Evolutionary conservation across 2,113 vertebrate genomes (phyloP).

Genomic region (Lichenostomus cassidix): DNA sequence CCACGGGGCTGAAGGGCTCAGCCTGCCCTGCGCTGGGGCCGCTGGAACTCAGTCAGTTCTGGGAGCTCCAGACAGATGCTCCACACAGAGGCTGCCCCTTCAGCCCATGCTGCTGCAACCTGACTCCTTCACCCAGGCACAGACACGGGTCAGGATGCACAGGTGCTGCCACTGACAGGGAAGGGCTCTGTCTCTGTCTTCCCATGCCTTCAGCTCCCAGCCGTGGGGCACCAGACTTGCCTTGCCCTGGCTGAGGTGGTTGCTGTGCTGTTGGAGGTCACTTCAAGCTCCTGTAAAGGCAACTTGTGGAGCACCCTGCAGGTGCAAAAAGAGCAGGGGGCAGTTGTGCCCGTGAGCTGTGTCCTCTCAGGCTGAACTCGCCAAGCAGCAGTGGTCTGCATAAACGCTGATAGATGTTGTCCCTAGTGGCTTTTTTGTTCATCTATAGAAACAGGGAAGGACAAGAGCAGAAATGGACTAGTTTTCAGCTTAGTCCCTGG

Average conservation of each 20-base stretch:
- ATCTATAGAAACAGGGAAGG: neutral
- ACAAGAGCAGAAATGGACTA: neutral
- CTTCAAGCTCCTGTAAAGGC: neutral
- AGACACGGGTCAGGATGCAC: neutral
- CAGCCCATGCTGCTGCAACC: neutral
- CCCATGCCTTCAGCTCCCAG: neutral
- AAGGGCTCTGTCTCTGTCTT: neutral
- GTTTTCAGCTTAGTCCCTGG: neutral
- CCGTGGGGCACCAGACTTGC: rapidly evolving
- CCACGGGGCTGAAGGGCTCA: neutral
- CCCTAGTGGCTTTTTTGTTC: neutral
- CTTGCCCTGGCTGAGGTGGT: neutral
- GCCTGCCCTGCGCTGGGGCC: rapidly evolving
- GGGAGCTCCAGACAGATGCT: neutral
- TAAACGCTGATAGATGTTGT: rapidly evolving
- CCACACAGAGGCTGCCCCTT: neutral
- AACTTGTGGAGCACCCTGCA: too few species aligned
- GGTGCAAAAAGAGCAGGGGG: neutral
- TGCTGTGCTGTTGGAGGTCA: neutral
- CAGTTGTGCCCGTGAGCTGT: neutral
- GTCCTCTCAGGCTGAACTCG: neutral
- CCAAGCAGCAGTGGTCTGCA: neutral
- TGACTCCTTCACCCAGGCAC: neutral
- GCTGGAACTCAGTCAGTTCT: rapidly evolving
- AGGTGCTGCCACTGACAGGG: rapidly evolving